A percentile compares a stretch with the other conserved stretches of the same genome.
Conservation (phyloP, 2,888 invertebrate species). For the Endomychus coccineus region DNA sequence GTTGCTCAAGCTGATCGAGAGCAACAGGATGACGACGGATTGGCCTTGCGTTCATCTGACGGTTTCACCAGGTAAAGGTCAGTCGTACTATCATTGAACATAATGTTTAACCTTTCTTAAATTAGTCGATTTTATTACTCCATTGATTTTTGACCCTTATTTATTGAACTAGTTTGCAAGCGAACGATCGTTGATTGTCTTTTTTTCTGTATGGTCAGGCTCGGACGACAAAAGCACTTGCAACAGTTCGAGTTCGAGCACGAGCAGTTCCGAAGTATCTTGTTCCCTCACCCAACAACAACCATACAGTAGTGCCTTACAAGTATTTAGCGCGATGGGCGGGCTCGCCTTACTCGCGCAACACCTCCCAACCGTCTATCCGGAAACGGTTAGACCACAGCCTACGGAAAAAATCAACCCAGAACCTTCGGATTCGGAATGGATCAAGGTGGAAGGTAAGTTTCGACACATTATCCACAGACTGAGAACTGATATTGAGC, state of each 20-base stretch:
- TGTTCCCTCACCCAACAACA: conserved; percentile 24
- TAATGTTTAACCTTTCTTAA: no score
- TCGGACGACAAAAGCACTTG: conserved; percentile 14
- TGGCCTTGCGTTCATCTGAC: conserved; percentile 43
- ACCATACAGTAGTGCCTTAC: conserved; percentile 55
- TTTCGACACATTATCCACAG: neutral
- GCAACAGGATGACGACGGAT: conserved; percentile 35
- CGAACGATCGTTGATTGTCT: no score
- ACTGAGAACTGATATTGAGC: no score
- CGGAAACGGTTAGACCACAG: conserved; percentile 57
- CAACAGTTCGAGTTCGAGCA: neutral
- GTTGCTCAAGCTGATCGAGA: conserved; percentile 37
- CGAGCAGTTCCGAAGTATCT: conserved; percentile 1
- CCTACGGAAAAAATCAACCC: conserved; percentile 53
- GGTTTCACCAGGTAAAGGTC: conserved; percentile 40
- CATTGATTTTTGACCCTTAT: no score
- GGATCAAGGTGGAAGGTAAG: conserved; percentile 47
- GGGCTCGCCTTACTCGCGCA: conserved; percentile 84
- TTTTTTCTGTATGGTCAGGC: conserved; percentile 11
- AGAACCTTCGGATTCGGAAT: conserved; percentile 44
- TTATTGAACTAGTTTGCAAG: no score
- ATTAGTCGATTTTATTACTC: no score
- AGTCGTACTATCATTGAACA: no score
- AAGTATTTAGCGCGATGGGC: conserved; percentile 81
- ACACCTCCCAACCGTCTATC: conserved; percentile 81